Conservation (phyloP, 1,140 invertebrate species). For the Nasonia vitripennis region DNA sequence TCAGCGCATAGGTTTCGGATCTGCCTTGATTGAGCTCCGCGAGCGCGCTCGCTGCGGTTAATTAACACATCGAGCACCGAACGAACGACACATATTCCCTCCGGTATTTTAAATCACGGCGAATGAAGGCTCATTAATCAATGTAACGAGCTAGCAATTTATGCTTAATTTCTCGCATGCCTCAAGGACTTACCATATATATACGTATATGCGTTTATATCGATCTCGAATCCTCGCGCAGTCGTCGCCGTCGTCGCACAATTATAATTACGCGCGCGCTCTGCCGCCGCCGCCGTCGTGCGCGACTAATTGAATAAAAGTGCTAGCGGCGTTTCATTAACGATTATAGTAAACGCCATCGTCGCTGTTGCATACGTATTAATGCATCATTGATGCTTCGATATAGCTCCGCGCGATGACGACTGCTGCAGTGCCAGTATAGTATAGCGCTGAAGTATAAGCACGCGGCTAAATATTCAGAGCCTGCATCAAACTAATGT, state of each 20-base stretch:
- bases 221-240: not conserved
- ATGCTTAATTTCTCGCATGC: slow-evolving; percentile 15
- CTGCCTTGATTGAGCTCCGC: not conserved
- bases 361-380: not conserved
- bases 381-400: not conserved
- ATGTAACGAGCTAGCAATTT: slow-evolving; percentile 32
- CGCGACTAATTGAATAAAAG: slow-evolving; percentile 14
- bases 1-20: no score
- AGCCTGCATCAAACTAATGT: not conserved
- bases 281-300: no score
- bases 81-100: not conserved
- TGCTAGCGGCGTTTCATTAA: slow-evolving; percentile 5
- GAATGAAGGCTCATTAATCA: slow-evolving; percentile 33
- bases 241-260: not conserved
- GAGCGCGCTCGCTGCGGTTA: not conserved
- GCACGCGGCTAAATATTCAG: not conserved
- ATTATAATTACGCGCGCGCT: slow-evolving; percentile 12
- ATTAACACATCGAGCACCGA: not conserved
- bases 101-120: not conserved
- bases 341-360: not conserved
- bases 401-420: no score
- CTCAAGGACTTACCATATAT: not conserved
- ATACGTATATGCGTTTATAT: slow-evolving; percentile 2
- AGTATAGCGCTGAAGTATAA: no score
- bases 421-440: no score